Percentiles rank a stretch among this genome's conserved stretches.
These are phyloP conservation scores for Phenganax marumi DNA, from an alignment of 92 coral and sea anemone species.

Conservation along the genomic window DNA sequence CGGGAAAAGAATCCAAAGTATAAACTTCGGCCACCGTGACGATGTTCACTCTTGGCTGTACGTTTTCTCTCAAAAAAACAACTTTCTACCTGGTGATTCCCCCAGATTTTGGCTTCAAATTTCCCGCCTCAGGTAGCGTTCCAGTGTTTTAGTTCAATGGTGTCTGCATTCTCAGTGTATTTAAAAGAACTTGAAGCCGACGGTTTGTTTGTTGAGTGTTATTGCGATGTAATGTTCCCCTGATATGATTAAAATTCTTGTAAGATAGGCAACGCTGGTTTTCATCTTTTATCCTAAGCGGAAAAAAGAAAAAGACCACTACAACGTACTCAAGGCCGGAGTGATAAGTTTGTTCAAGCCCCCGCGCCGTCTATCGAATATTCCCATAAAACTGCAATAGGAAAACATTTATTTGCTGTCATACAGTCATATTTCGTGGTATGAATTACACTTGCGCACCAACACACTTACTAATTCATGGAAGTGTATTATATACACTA, in stretches of 20 bases:
- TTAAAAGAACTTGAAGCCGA: slow-evolving; percentile 2
- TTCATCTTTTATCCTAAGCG: not conserved
- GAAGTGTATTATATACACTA: too few species aligned
- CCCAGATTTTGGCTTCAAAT: too few species aligned
- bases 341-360: too few species aligned
- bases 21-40: too few species aligned
- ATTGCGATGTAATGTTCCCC: not conserved
- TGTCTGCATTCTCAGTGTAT: not conserved
- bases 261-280: not conserved
- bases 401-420: not conserved
- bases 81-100: too few species aligned
- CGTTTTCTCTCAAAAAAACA: too few species aligned
- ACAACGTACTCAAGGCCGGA: too few species aligned
- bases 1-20: too few species aligned
- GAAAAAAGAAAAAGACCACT: not conserved
- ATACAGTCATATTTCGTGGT: not conserved
- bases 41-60: too few species aligned
- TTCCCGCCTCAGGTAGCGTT: too few species aligned
- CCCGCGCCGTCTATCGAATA: not conserved
- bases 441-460: not conserved
- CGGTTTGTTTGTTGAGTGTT: not conserved
- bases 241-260: slow-evolving; percentile 13
- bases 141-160: too few species aligned
- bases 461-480: too few species aligned
- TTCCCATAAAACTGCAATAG: not conserved